These are phyloP conservation scores for Heterodera carotae DNA, from an alignment of 1,140 invertebrate genomes.

Conservation along the genomic window DNA sequence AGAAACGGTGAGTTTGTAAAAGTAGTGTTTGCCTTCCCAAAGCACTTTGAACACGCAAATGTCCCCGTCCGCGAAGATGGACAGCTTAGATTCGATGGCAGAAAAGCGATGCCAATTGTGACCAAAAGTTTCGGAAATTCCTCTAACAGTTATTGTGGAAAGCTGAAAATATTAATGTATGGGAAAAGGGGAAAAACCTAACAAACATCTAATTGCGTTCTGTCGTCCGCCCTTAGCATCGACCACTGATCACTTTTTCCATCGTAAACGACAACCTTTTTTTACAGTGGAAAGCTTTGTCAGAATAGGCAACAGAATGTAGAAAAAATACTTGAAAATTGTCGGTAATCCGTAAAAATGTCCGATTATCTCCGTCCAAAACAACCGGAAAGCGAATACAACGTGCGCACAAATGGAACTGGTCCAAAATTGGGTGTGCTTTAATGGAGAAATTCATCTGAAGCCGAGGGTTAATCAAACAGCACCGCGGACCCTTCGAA, in stretches of 20 bases:
- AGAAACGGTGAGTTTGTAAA: constrained; percentile 32
- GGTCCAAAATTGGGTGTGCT: constrained; percentile 9
- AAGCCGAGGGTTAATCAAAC: constrained; percentile 11
- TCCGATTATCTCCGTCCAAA: constrained; percentile 27
- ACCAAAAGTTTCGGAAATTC: constrained; percentile 39
- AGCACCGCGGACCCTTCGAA: neutral
- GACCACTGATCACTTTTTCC: constrained; percentile 27
- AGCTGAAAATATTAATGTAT: constrained; percentile 15
- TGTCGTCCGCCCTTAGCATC: constrained; percentile 15
- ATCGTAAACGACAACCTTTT: constrained; percentile 25
- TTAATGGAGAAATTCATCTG: constrained; percentile 34
- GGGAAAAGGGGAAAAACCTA: neutral
- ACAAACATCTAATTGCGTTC: constrained; percentile 32
- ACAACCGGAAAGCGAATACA: constrained; percentile 40
- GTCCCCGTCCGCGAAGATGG: constrained; percentile 33
- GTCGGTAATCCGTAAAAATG: constrained; percentile 26
- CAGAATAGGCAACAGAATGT: neutral
- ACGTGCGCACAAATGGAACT: constrained; percentile 11
- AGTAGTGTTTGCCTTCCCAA: constrained; percentile 26
- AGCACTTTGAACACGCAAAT: constrained; percentile 41
- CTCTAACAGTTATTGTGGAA: constrained; percentile 21
- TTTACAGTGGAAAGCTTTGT: too few species aligned
- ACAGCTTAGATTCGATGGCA: constrained; percentile 35
- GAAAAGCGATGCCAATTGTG: constrained; percentile 38
- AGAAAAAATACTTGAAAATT: constrained; percentile 17